phyloP scores from a whole-genome alignment of 2,113 vertebrate species.

The Pachyramphus minor region DNA sequence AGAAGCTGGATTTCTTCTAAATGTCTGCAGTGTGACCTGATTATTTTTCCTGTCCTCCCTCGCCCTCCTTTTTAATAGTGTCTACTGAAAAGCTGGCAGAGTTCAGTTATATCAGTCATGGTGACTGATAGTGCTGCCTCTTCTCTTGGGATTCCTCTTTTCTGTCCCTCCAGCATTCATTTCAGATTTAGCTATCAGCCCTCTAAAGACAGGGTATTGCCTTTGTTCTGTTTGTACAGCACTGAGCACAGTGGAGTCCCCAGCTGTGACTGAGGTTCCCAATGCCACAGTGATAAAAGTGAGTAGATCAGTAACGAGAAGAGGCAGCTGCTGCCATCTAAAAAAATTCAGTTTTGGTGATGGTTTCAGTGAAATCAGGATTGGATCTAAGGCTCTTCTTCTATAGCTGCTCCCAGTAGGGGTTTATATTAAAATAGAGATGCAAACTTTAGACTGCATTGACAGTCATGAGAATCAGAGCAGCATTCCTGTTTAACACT shows the following conservation, averaged over 20 bases:
- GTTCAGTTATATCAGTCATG: conserved; percentile 43
- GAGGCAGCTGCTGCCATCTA: conserved; percentile 42
- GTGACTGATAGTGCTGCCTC: conserved; percentile 50
- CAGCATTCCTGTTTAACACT: background rate
- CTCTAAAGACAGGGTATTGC: conserved; percentile 46
- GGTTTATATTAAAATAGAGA: conserved; percentile 31
- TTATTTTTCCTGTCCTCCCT: conserved; percentile 55
- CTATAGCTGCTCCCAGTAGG: background rate
- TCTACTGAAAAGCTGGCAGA: conserved; percentile 43
- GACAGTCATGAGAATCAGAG: background rate
- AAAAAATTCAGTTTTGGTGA: conserved; percentile 8
- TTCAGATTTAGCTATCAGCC: conserved; percentile 57
- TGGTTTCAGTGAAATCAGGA: conserved; percentile 14
- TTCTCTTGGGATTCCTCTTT: conserved; percentile 62
- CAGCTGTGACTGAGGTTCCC: conserved; percentile 61
- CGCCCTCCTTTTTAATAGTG: conserved; percentile 40
- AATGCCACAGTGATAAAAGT: conserved; percentile 48
- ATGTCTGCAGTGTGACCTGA: conserved; percentile 51
- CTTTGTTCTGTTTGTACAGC: conserved; percentile 64
- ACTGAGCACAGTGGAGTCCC: conserved; percentile 19
- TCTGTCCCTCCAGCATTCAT: conserved; percentile 52
- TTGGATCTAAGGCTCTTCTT: conserved; percentile 8
- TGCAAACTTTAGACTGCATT: background rate
- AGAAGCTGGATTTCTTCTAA: conserved; percentile 30
- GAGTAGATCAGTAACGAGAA: conserved; percentile 40